Evolutionary conservation across 2,888 invertebrate genomes (phyloP).

Genomic region (Andrena bucephala): DNA sequence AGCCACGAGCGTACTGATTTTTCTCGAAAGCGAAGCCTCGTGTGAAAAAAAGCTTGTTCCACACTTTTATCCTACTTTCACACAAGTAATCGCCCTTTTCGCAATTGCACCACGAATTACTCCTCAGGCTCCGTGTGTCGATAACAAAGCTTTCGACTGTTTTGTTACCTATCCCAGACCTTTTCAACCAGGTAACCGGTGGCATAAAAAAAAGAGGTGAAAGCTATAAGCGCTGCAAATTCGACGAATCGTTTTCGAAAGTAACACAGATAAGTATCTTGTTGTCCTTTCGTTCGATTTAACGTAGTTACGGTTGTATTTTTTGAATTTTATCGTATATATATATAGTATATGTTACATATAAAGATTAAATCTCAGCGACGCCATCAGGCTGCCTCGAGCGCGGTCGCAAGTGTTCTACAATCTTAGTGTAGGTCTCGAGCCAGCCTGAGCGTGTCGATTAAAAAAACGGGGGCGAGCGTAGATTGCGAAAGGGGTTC

Average conservation of each 20-base stretch:
- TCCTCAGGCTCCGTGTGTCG: not conserved
- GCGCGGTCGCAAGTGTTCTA: conserved; percentile 10
- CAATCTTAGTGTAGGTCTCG: conserved; percentile 15
- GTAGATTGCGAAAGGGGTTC: conserved; percentile 39
- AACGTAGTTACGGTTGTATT: conserved; percentile 69
- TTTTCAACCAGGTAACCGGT: conserved; percentile 7
- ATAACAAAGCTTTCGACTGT: not conserved
- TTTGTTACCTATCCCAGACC: not conserved
- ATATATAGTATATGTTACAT: conserved; percentile 53
- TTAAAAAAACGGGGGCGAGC: conserved; percentile 1
- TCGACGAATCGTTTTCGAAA: conserved; percentile 64
- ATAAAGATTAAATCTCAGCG: conserved; percentile 41
- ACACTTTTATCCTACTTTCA: not conserved
- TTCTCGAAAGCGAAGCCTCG: not conserved
- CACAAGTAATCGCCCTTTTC: not conserved
- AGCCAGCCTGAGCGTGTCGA: conserved; percentile 15
- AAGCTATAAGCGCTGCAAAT: conserved; percentile 24
- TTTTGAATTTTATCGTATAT: conserved; percentile 74
- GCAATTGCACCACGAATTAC: not conserved
- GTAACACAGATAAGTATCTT: conserved; percentile 65
- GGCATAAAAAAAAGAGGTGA: conserved; percentile 6
- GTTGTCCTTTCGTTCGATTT: conserved; percentile 70
- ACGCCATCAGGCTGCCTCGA: conserved; percentile 38
- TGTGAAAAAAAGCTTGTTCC: not conserved
- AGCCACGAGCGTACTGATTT: not conserved